Evolutionary conservation across 2,113 vertebrate genomes (phyloP).

Genomic region (Myotis davidii): DNA sequence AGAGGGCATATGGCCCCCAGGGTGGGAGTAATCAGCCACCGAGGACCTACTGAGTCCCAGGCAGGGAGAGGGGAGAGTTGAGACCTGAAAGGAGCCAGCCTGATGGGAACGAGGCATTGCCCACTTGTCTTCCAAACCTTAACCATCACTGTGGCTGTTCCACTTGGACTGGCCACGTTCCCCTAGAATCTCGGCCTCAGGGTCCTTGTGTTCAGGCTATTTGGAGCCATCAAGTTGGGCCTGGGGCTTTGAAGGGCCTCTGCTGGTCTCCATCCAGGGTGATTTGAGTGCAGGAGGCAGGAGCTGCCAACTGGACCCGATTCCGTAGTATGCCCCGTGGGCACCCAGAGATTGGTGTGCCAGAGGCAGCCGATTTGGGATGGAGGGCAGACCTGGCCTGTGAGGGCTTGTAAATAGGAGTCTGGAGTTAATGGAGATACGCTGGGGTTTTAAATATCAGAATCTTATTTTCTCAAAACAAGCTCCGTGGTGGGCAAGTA

Average conservation of each 20-base stretch:
- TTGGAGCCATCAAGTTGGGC: background rate
- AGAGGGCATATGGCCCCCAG: background rate
- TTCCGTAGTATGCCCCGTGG: background rate
- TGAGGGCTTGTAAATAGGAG: background rate
- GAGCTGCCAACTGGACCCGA: background rate
- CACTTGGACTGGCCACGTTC: background rate
- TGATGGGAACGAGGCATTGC: background rate
- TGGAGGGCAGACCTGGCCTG: background rate
- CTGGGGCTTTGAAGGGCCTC: background rate
- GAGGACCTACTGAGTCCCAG: background rate
- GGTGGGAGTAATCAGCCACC: background rate
- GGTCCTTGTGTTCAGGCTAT: background rate
- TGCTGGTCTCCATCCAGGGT: background rate
- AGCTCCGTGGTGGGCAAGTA: background rate
- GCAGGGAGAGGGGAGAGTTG: background rate
- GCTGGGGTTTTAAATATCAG: background rate
- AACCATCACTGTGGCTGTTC: background rate
- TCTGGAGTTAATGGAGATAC: background rate
- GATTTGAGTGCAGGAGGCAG: background rate
- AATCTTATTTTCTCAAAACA: background rate
- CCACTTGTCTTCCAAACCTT: background rate
- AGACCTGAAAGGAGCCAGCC: background rate
- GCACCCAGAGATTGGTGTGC: background rate
- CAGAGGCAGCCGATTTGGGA: background rate
- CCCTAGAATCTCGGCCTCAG: background rate